Evolutionary conservation across 1,140 invertebrate genomes (phyloP), one percentile per base, ranked within the genome.

Genomic region (Drosophila ficusphila): DNA sequence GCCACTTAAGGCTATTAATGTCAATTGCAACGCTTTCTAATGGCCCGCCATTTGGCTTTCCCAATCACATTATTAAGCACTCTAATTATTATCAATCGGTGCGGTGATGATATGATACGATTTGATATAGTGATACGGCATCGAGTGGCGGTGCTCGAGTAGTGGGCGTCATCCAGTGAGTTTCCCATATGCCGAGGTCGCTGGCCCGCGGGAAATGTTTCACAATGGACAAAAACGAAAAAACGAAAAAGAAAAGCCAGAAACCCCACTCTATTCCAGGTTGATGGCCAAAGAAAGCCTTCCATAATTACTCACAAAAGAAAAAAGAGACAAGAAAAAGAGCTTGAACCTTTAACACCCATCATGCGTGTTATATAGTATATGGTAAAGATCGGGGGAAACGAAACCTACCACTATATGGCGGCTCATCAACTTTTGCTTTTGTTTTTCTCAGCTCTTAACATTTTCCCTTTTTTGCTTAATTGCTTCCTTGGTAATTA

Each of bases 391-490:
- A 21, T 25, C 19, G 12, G 23, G 41, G 14, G 21, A 41, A 68
- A 67, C 23, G 46, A 51, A 67, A 52, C 61, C 42, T 41, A 33
- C 52, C 42, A 62, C 52, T 58, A 54, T 53, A 69, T 31, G 38
- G 57, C 71, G 65, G 60, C 78, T 77, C 73, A 81, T 82, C 73
- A 76, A 62, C 60, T 81, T 52, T 72, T 73, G 73, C 60, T 76
- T 64, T 76, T 56, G 39, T 49, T 79, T 48, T 62, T 48, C 25
- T 18, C n/a, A 57, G 48, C 12, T 49, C 42, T 60, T 48, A 7
- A 0, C 18, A 11, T 27, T 18, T 38, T 54, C 11, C 25, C 19
- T 44, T 18, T 31, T 31, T 27, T 21, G 27, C 46, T 31, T 64
- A 64, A 39, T 62, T 60, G 7, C 61, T 11, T 16, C 19, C 11